These are phyloP conservation scores for Brienomyrus brachyistius DNA, from an alignment of 2,113 vertebrate species.

Conservation along the genomic window DNA sequence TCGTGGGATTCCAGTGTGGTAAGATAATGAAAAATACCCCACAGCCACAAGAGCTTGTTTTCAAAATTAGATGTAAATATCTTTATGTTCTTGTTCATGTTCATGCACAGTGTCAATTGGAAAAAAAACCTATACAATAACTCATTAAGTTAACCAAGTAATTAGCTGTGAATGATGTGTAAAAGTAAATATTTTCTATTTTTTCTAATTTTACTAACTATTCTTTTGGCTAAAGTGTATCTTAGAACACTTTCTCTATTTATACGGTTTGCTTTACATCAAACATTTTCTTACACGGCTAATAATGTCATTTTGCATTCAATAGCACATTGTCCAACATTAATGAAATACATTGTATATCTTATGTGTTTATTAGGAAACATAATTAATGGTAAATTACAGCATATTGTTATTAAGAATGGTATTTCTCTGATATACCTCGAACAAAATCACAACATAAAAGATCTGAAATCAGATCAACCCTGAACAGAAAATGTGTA, in stretches of 20 bases:
- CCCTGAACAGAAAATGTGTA: background rate
- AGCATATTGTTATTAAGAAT: background rate
- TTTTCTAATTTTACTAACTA: constrained; percentile 57
- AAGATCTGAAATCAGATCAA: background rate
- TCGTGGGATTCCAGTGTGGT: constrained; percentile 42
- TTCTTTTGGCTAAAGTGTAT: constrained; percentile 36
- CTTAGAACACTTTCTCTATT: constrained; percentile 37
- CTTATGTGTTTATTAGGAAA: background rate
- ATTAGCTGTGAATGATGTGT: constrained; percentile 70
- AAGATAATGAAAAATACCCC: constrained; percentile 45
- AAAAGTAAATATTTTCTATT: constrained; percentile 68
- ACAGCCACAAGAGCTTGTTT: constrained; percentile 48
- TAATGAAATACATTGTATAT: background rate
- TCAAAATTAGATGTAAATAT: background rate
- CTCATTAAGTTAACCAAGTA: constrained; percentile 34
- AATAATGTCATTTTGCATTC: background rate
- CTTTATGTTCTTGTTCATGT: background rate
- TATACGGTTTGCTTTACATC: background rate
- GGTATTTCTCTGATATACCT: background rate
- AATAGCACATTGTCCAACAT: background rate
- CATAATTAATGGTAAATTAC: background rate
- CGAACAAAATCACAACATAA: background rate
- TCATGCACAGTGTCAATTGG: background rate
- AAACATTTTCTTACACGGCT: background rate
- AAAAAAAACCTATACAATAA: constrained; percentile 14